phyloP scores from a whole-genome alignment of 2,888 invertebrate species.

The Eubasilissa splendida region DNA sequence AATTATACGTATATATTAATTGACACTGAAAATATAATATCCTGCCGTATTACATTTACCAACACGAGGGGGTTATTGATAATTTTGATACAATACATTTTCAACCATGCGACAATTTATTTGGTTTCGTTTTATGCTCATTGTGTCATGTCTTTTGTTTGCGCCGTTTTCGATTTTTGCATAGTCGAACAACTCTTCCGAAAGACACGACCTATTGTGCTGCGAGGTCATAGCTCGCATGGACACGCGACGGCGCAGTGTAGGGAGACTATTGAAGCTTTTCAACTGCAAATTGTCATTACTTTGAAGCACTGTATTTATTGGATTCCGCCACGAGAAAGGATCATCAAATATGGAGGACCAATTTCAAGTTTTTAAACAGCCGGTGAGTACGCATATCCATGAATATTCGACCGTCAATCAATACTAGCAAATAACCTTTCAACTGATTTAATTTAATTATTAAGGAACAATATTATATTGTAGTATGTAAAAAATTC shows the following conservation, averaged over 20 bases:
- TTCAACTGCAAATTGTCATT: conserved; percentile 7
- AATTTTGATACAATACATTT: neutral
- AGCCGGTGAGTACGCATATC: too few relatives aligned
- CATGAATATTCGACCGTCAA: too few relatives aligned
- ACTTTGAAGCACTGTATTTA: neutral
- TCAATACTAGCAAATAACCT: too few relatives aligned
- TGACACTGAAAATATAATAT: too few relatives aligned
- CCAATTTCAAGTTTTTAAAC: too few relatives aligned
- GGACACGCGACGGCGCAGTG: conserved; percentile 2
- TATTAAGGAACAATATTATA: too few relatives aligned
- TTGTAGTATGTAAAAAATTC: too few relatives aligned
- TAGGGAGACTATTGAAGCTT: neutral
- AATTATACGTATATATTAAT: too few relatives aligned
- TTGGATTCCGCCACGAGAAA: neutral
- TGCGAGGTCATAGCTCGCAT: neutral
- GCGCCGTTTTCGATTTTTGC: conserved; percentile 11
- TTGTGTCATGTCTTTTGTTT: conserved; percentile 14
- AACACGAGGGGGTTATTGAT: conserved; percentile 2
- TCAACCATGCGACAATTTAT: neutral
- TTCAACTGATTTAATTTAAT: too few relatives aligned
- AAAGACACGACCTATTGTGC: neutral
- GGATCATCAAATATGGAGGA: neutral
- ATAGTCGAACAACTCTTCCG: conserved; percentile 8
- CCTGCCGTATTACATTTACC: neutral
- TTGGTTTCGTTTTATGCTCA: conserved; percentile 4